A percentile compares a stretch with the other conserved stretches of the same genome.
Evolutionary conservation across 2,888 invertebrate species (phyloP).

Genomic region (Scaeva pyrastri): DNA sequence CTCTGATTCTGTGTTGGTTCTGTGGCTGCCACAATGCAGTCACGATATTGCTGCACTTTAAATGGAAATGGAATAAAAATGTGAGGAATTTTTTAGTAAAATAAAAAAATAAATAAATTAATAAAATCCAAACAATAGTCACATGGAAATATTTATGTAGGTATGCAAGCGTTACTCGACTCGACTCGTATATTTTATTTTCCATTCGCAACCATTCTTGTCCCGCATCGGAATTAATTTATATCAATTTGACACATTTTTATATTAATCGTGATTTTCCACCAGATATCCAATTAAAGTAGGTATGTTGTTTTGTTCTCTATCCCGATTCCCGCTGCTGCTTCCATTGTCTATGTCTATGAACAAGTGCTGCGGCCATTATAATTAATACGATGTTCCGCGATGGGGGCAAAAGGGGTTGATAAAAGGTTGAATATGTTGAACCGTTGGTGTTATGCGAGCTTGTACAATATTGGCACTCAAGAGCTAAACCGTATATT

Average conservation of each 20-base stretch:
- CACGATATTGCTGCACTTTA: slow-evolving; percentile 52
- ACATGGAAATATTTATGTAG: slow-evolving; percentile 4
- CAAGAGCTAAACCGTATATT: slow-evolving; percentile 50
- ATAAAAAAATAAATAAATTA: slow-evolving; percentile 17
- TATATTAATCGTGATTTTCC: slow-evolving; percentile 66
- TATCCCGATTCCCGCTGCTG: neutral
- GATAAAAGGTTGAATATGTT: slow-evolving; percentile 1
- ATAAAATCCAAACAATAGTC: slow-evolving; percentile 46
- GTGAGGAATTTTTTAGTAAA: slow-evolving; percentile 36
- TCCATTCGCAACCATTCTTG: slow-evolving; percentile 63
- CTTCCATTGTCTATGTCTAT: neutral
- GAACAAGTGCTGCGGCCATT: slow-evolving; percentile 59
- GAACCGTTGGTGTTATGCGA: slow-evolving; percentile 23
- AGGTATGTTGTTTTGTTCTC: neutral
- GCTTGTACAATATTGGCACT: slow-evolving; percentile 42
- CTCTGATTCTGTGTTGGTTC: too few species aligned
- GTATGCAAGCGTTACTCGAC: too few species aligned
- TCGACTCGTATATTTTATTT: too few species aligned
- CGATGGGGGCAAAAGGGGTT: slow-evolving; percentile 3
- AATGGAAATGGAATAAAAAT: slow-evolving; percentile 44
- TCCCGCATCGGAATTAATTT: slow-evolving; percentile 73
- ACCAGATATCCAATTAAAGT: slow-evolving; percentile 65
- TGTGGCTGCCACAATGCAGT: slow-evolving; percentile 11
- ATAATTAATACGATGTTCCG: slow-evolving; percentile 54
- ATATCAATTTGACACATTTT: slow-evolving; percentile 73